Percentiles rank a stretch among this genome's conserved stretches.
phyloP scores from a whole-genome alignment of 2,113 vertebrate genomes.

The Catagonus wagneri region DNA sequence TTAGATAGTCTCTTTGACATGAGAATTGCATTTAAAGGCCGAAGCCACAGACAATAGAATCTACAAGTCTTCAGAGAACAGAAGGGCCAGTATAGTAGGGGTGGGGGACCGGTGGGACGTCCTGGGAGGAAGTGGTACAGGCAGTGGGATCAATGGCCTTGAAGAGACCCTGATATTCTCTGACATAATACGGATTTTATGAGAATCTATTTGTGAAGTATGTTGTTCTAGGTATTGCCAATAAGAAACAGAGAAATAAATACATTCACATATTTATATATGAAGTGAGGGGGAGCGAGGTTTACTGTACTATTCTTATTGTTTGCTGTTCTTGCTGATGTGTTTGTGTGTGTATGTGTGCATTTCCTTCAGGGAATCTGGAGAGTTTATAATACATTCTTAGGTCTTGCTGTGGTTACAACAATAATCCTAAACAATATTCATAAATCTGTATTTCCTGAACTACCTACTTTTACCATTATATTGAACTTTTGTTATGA shows the following conservation, averaged over 20 bases:
- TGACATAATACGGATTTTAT: neutral
- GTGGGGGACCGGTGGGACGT: neutral
- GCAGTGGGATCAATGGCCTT: neutral
- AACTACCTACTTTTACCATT: neutral
- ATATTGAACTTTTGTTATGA: neutral
- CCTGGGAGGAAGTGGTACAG: neutral
- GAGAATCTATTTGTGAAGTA: neutral
- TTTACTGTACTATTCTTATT: neutral
- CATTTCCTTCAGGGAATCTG: neutral
- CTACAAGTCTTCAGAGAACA: neutral
- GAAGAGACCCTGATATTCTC: neutral
- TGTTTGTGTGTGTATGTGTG: rapidly evolving
- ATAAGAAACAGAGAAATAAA: neutral
- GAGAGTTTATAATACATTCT: neutral
- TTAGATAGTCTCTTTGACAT: neutral
- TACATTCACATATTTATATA: neutral
- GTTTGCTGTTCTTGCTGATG: neutral
- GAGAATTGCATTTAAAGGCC: neutral
- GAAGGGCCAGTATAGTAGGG: rapidly evolving
- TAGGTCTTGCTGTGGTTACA: neutral
- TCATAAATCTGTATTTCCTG: neutral
- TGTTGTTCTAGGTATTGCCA: neutral
- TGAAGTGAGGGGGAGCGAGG: neutral
- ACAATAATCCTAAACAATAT: neutral
- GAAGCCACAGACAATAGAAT: neutral